Base-by-base conservation (phyloP, 2,888 invertebrate genomes). In the Psylliodes chrysocephalus region DNA sequence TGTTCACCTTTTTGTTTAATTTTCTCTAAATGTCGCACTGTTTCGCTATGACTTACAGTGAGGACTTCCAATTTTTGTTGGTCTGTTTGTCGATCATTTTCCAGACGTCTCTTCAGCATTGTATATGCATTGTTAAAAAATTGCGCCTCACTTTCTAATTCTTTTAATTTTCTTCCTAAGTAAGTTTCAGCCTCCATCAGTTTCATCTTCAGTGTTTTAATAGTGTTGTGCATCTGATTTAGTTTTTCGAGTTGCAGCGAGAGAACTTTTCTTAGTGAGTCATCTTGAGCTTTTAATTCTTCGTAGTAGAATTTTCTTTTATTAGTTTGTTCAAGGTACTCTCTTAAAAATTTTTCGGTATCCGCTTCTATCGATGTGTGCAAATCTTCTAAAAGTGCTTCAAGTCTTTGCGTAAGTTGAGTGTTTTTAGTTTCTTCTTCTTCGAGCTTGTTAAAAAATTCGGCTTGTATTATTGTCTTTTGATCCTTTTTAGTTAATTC, bases 21-120 rank as follows among this genome's bases (percentile, higher is more conserved):
- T n/a, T 80, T 81, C 72, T 88, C 84, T 0, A 90, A 81, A 46
- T 82, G 80, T 85, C 85, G 83, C 38, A 86, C 85, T 49, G 85
- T 82, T 57, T 86, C 83, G 70, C 88, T 87, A 71, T 91, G 90
- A 33, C 84, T 81, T 46, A 89, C 86, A 7, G 89, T 89, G 77
- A 91, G 82, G 17, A 84, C 69, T 17, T 86, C 87, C 25, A 93
- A 79, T 66, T 86, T 85, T 15, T 84, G 80, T 19, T 84, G 83
- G 60, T 88, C 88, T 5, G 79, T 77, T 4, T 79, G 82, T 63
- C 84, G 82, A 57, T 85, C 84, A 0, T 78, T 68, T 62, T 87
- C 86, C 4, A 88, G 83, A n/a, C 84, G 83, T 12, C 73, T 80
- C 71, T 89, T 89, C 74, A 88, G 80, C 1, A 68, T 64, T 19